Percentiles rank a stretch among this genome's conserved stretches.
Evolutionary conservation across 2,888 invertebrate species (phyloP).

Genomic region (Phortica okadai): DNA sequence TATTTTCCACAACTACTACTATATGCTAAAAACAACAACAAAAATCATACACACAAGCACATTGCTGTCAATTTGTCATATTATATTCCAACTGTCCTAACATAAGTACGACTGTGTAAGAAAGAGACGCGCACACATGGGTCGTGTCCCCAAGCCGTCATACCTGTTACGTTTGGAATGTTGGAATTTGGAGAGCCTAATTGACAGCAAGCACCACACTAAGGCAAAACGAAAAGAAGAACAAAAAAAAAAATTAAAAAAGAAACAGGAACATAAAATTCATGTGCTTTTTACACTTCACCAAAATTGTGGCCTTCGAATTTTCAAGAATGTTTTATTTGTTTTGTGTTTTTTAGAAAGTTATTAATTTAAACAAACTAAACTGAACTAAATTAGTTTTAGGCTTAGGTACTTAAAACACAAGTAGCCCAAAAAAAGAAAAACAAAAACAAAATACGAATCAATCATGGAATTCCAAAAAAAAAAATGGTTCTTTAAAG

Average conservation of each 20-base stretch:
- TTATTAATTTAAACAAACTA: not conserved
- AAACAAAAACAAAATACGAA: not conserved
- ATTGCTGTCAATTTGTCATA: not conserved
- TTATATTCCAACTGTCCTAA: too few relatives aligned
- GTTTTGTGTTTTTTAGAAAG: not conserved
- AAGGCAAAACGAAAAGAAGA: not conserved
- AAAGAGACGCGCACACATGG: too few relatives aligned
- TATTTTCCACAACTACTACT: not conserved
- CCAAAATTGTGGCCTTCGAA: constrained; percentile 29
- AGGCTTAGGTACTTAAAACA: constrained; percentile 35
- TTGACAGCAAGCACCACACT: not conserved
- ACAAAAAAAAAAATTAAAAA: constrained; percentile 11
- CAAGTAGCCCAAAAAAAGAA: not conserved
- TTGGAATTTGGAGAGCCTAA: not conserved
- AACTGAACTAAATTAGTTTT: constrained; percentile 7
- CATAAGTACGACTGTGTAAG: too few relatives aligned
- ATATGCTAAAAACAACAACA: not conserved
- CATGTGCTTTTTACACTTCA: constrained; percentile 30
- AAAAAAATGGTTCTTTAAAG: not conserved
- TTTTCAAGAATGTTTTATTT: not conserved
- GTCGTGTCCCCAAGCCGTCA: too few relatives aligned
- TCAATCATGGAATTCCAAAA: constrained; percentile 14
- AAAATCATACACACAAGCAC: not conserved
- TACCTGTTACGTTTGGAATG: not conserved
- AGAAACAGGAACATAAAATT: constrained; percentile 5